Conservation (phyloP, 2,888 invertebrate genomes). For the Acanthoscelides obtectus region DNA sequence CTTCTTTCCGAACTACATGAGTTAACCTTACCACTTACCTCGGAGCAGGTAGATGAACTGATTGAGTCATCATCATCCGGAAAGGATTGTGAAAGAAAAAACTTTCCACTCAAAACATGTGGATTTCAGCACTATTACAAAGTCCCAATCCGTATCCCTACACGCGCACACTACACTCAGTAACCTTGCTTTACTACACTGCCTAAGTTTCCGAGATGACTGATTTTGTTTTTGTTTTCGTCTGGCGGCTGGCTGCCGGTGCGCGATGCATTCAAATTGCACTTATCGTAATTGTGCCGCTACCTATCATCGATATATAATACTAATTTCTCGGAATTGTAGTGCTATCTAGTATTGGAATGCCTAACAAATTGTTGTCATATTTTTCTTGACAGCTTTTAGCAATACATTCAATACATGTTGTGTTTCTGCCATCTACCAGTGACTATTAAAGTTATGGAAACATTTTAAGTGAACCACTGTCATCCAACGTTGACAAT, state of each 20-base stretch:
- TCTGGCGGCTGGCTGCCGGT: not conserved
- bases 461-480: no score
- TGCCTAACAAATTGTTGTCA: no score
- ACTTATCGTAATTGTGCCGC: no score
- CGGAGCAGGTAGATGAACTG: not conserved
- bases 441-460: no score
- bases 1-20: not conserved
- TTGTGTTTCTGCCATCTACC: no score
- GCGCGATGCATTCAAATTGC: not conserved
- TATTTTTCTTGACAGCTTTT: no score
- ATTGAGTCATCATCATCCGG: not conserved
- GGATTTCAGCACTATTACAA: not conserved
- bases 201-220: not conserved
- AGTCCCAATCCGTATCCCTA: not conserved
- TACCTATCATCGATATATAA: no score
- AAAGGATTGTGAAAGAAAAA: not conserved
- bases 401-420: no score
- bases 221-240: not conserved
- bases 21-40: not conserved
- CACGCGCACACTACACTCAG: not conserved
- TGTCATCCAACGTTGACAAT: no score
- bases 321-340: not conserved
- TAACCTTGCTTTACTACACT: not conserved
- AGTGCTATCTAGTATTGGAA: not conserved
- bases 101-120: not conserved